These are phyloP conservation scores for Lymantria monacha DNA, from an alignment of 2,888 invertebrate species.

Conservation along the genomic window DNA sequence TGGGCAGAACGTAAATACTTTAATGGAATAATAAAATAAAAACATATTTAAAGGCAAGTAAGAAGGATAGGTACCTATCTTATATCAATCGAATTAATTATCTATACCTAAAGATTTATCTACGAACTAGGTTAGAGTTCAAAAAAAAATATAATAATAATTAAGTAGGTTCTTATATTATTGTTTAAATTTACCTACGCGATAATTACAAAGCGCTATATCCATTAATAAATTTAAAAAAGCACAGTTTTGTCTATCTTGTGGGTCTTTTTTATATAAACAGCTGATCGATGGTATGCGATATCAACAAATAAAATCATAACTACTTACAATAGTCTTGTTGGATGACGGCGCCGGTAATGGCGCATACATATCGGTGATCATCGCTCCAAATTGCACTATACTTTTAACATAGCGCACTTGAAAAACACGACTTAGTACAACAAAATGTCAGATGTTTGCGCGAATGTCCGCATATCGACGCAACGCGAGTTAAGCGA, in stretches of 20 bases:
- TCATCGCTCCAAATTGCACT: conserved; percentile 65
- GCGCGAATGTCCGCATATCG: conserved; percentile 43
- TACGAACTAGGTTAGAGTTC: too few species aligned
- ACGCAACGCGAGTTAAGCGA: conserved; percentile 35
- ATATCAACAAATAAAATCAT: conserved; percentile 18
- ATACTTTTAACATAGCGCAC: conserved; percentile 42
- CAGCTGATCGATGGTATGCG: conserved; percentile 29
- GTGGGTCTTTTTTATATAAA: conserved; percentile 4
- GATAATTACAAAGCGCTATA: background rate
- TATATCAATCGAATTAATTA: too few species aligned
- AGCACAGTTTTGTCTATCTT: background rate
- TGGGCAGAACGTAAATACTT: too few species aligned
- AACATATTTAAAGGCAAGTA: too few species aligned
- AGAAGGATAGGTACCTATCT: too few species aligned
- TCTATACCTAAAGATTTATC: too few species aligned
- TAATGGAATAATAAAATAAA: too few species aligned
- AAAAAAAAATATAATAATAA: too few species aligned
- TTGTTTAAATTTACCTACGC: too few species aligned
- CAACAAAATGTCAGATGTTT: conserved; percentile 33
- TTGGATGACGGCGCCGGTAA: conserved; percentile 67
- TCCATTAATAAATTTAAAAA: background rate
- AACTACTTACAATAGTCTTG: conserved; percentile 70
- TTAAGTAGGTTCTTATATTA: too few species aligned
- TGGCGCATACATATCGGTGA: conserved; percentile 78
- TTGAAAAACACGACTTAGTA: conserved; percentile 20